Evolutionary conservation across 1,140 invertebrate genomes (phyloP).

Genomic region (Drosophila pseudoobscura): DNA sequence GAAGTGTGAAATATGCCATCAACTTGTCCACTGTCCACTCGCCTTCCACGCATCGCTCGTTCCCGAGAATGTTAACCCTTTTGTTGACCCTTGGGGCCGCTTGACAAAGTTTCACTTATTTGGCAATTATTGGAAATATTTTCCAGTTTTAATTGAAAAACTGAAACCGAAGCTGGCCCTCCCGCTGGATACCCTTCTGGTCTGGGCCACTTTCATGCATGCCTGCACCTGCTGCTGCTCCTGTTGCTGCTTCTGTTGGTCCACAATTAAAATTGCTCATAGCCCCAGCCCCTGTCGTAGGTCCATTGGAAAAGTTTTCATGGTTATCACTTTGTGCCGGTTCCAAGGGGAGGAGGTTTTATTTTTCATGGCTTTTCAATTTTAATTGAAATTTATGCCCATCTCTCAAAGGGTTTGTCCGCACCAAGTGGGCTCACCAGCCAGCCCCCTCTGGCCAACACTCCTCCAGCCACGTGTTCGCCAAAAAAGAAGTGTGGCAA

Average conservation of each 20-base stretch:
- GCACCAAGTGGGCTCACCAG: conserved; percentile 15
- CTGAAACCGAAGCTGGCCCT: conserved; percentile 5
- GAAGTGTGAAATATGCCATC: conserved; percentile 68
- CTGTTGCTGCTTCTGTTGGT: conserved; percentile 6
- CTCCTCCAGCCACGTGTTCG: conserved; percentile 59
- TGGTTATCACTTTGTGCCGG: conserved; percentile 33
- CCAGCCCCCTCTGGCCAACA: conserved; percentile 2
- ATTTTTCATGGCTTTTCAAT: conserved; percentile 80
- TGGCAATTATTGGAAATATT: conserved; percentile 65
- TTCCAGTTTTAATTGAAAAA: conserved; percentile 69
- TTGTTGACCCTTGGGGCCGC: conserved; percentile 8
- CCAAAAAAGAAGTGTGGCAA: conserved; percentile 73
- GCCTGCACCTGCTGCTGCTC: conserved; percentile 57
- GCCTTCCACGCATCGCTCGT: background rate
- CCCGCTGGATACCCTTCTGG: conserved; percentile 7
- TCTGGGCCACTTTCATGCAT: conserved; percentile 67
- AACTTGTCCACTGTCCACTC: conserved; percentile 13
- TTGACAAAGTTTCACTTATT: conserved; percentile 54
- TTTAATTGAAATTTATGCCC: conserved; percentile 82
- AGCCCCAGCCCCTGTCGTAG: background rate
- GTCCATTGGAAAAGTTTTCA: conserved; percentile 33
- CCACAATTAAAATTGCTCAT: conserved; percentile 55
- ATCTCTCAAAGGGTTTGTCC: conserved; percentile 49
- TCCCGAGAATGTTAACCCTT: conserved; percentile 21
- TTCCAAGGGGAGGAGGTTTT: conserved; percentile 21